These are phyloP conservation scores for Bovichtus variegatus DNA, from an alignment of 2,797 vertebrate species.

Conservation along the genomic window DNA sequence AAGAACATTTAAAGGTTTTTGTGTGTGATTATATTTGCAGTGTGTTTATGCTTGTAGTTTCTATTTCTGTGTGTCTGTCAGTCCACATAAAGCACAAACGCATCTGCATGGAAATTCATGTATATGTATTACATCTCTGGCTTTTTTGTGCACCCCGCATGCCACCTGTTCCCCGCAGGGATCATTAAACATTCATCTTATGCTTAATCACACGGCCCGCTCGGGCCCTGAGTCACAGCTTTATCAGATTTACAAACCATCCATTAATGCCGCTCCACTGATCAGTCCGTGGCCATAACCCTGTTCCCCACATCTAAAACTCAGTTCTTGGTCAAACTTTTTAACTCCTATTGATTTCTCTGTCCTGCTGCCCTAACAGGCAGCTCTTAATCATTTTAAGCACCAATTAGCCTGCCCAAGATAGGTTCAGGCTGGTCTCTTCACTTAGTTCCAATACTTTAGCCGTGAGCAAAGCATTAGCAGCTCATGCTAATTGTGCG, in stretches of 20 bases:
- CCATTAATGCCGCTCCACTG: slow-evolving; percentile 67
- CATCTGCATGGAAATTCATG: slow-evolving; percentile 51
- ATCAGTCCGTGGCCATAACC: slow-evolving; percentile 56
- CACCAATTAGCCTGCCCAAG: slow-evolving; percentile 59
- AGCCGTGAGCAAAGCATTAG: slow-evolving; percentile 13
- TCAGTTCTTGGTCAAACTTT: slow-evolving; percentile 53
- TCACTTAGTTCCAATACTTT: slow-evolving; percentile 23
- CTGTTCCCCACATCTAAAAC: slow-evolving; percentile 53
- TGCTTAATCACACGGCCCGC: slow-evolving; percentile 58
- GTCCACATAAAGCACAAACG: slow-evolving; percentile 35
- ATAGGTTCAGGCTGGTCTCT: slow-evolving; percentile 9
- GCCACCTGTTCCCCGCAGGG: slow-evolving; percentile 44
- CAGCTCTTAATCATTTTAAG: slow-evolving; percentile 53
- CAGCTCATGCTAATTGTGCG: slow-evolving; percentile 7
- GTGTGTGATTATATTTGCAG: slow-evolving; percentile 1
- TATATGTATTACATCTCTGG: slow-evolving; percentile 29
- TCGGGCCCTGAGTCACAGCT: slow-evolving; percentile 58
- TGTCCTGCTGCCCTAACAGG: slow-evolving; percentile 36
- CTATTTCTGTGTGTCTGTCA: slow-evolving; percentile 32
- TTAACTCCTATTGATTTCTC: slow-evolving; percentile 65
- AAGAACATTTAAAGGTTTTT: slow-evolving; percentile 76
- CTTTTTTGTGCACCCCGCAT: slow-evolving; percentile 24
- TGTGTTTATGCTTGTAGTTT: background rate
- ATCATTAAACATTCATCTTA: slow-evolving; percentile 66
- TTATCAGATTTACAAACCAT: slow-evolving; percentile 68